Conservation (phyloP, 2,113 vertebrate genomes). For the Gnathonemus echidnorhynchus region DNA sequence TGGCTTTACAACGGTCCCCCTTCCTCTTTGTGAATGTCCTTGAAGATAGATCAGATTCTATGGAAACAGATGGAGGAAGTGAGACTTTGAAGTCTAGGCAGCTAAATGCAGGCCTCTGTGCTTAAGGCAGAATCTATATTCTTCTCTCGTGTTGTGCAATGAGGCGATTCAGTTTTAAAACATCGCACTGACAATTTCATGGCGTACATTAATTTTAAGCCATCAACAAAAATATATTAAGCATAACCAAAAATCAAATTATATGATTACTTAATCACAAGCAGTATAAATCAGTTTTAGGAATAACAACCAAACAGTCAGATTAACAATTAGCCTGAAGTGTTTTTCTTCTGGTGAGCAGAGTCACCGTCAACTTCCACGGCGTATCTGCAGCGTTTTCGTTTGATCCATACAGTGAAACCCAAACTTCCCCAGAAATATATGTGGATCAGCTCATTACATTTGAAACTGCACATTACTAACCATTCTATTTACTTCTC, state of each 20-base stretch:
- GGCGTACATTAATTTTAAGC: neutral
- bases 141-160: neutral
- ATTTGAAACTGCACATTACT: neutral
- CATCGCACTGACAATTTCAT: neutral
- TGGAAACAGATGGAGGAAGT: neutral
- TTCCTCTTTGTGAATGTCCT: neutral
- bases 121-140: neutral
- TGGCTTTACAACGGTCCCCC: neutral
- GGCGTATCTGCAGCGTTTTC: neutral
- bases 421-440: neutral
- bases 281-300: neutral
- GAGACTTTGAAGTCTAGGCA: neutral
- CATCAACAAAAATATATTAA: neutral
- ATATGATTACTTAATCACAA: neutral
- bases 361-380: neutral
- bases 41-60: neutral
- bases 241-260: neutral
- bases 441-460: neutral
- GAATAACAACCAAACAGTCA: neutral
- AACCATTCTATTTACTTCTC: neutral
- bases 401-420: neutral
- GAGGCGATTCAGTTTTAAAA: conserved; percentile 1
- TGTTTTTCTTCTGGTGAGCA: neutral
- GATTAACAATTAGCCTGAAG: neutral
- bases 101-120: neutral